Evolutionary conservation across 2,888 invertebrate genomes (phyloP).

Genomic region (Hydropsyche betteni): DNA sequence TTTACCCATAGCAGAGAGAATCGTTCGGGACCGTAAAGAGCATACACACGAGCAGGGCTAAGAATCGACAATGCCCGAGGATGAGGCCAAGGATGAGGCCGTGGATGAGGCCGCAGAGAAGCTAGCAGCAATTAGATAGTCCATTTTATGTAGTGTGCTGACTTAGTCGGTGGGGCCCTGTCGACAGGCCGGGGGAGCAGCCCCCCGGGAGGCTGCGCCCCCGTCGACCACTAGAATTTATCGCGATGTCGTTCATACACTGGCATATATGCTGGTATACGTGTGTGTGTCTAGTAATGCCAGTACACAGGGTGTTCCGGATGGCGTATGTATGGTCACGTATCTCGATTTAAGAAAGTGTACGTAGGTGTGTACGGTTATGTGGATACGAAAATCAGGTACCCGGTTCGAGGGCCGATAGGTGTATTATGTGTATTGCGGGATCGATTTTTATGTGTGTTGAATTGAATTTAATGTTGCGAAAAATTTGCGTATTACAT

Average conservation of each 20-base stretch:
- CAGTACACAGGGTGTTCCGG: no score
- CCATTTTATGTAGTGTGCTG: slow-evolving; percentile 49
- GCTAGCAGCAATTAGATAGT: slow-evolving; percentile 49
- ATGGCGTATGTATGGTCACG: no score
- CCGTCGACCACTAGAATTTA: slow-evolving; percentile 44
- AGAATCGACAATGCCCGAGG: slow-evolving; percentile 26
- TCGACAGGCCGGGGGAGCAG: slow-evolving; percentile 38
- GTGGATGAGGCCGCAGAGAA: slow-evolving; percentile 46
- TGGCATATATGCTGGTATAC: neutral
- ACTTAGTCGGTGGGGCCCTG: slow-evolving; percentile 40
- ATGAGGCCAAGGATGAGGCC: neutral
- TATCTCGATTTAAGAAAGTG: no score
- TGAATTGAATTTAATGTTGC: no score
- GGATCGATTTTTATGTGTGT: no score
- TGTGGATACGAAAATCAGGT: no score
- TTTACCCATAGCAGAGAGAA: neutral
- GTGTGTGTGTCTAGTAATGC: no score
- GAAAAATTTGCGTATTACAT: no score
- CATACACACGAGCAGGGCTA: slow-evolving; percentile 6
- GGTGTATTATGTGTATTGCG: no score
- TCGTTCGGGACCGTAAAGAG: slow-evolving; percentile 24
- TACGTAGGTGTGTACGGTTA: no score
- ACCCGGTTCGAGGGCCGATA: no score
- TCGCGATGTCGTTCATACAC: slow-evolving; percentile 35
- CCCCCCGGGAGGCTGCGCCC: slow-evolving; percentile 37